Conservation (phyloP, 2,797 vertebrate genomes). For the Poecilia velifera region DNA sequence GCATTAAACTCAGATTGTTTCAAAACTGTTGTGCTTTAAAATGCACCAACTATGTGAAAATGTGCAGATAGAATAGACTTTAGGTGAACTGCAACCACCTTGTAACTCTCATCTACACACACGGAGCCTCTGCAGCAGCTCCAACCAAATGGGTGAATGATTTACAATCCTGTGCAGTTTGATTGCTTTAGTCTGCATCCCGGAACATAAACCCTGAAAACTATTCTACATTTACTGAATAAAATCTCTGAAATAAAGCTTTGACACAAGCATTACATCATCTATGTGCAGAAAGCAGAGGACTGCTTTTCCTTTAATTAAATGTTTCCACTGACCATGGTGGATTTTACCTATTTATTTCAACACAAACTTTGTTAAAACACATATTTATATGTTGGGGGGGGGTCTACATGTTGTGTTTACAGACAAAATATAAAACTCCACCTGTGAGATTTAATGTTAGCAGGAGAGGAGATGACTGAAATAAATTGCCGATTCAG, state of each 20-base stretch:
- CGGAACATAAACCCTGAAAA: neutral
- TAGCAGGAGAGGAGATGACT: neutral
- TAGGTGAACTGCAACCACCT: neutral
- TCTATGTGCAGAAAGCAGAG: neutral
- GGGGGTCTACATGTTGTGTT: neutral
- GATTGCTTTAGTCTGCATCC: neutral
- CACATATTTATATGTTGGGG: neutral
- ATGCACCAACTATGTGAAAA: neutral
- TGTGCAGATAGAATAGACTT: neutral
- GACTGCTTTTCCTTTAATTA: neutral
- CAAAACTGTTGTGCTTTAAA: neutral
- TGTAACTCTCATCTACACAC: neutral
- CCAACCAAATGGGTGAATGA: neutral
- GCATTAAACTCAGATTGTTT: neutral
- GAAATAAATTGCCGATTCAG: neutral
- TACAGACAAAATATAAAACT: neutral
- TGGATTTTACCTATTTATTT: neutral
- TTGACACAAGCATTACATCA: neutral
- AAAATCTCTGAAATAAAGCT: neutral
- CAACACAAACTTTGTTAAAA: neutral
- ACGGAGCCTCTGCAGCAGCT: neutral
- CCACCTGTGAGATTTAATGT: neutral
- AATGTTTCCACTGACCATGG: neutral
- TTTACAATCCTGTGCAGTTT: neutral
- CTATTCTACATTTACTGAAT: neutral